Evolutionary conservation across 2,113 vertebrate genomes (phyloP), one percentile per base, ranked within the genome.

Genomic region (Lichenostomus cassidix): DNA sequence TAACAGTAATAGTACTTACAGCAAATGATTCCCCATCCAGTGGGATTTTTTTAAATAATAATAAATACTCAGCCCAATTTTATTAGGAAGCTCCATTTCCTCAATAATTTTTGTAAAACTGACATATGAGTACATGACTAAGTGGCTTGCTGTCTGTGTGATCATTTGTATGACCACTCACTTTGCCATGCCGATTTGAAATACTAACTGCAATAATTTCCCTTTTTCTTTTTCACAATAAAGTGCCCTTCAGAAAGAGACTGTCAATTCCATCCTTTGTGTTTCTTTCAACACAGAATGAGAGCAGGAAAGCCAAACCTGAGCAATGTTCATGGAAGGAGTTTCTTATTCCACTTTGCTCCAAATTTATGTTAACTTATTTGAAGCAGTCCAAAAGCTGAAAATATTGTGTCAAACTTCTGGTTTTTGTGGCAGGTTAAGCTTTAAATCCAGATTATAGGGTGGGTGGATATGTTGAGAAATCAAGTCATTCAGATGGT

Each of bases 1-100:
- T 95, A 92, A 73, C n/a, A 85, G 44, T 69, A 95, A 95, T 62
- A 90, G 4, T 81, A 89, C 68, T 94, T 89, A 75, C 14, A 85
- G 56, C 25, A 92, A 95, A 83, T 39, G 1, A 69, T 89, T 95
- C 33, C 23, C 15, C 60, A 71, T 81, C 27, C 44, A 75, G 59
- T 46, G 56, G 62, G 44, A 44, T 62, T 65, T 52, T 65, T 15
- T 63, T 59, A 62, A 12, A 71, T 53, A 83, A 46, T 23, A 74
- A 67, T 31, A 84, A 81, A 42, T 20, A 49, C 5, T 37, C 16
- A 62, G 56, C 35, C 33, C 42, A 49, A 71, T 93, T 92, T 89
- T 83, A 79, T 93, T 63, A 80, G 44, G 8, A 70, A 29, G n/a
- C 9, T 90, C 17, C 17, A 56, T 79, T 94, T 93, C n/a, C 50